phyloP scores from a whole-genome alignment of 2,797 vertebrate species.

The Threskiornis aethiopicus region DNA sequence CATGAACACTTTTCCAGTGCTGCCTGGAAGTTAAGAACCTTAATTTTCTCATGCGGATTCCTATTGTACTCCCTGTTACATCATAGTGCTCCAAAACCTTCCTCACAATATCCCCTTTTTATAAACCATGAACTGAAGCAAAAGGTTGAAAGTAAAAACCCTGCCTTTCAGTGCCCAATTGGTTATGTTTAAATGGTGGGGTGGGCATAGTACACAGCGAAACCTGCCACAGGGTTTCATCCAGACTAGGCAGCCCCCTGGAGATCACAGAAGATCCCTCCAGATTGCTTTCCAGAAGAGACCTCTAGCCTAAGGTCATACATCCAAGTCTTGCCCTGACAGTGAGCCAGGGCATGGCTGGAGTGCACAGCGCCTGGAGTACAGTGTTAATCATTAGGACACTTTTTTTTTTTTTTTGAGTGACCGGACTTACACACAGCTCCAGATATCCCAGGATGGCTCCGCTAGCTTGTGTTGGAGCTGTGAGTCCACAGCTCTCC shows the following conservation, averaged over 20 bases:
- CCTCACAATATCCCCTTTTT: background rate
- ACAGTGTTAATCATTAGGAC: background rate
- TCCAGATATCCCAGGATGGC: background rate
- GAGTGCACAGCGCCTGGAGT: background rate
- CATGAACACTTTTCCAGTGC: background rate
- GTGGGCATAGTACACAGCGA: background rate
- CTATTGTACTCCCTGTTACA: background rate
- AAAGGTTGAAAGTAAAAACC: background rate
- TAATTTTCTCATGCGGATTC: background rate
- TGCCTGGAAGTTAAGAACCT: background rate
- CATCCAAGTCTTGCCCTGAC: background rate
- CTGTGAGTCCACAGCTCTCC: background rate
- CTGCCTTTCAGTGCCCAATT: background rate
- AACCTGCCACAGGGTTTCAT: background rate
- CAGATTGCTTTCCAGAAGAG: background rate
- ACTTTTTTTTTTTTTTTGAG: accelerated
- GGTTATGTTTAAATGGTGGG: background rate
- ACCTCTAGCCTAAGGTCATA: background rate
- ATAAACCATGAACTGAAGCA: background rate
- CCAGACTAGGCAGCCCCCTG: accelerated
- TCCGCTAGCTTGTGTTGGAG: background rate
- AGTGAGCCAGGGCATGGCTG: background rate
- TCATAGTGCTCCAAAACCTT: background rate
- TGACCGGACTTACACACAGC: background rate
- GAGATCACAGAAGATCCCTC: background rate